Evolutionary conservation across 2,888 invertebrate genomes (phyloP), one percentile per base, ranked within the genome.

Genomic region (Emesis furor): DNA sequence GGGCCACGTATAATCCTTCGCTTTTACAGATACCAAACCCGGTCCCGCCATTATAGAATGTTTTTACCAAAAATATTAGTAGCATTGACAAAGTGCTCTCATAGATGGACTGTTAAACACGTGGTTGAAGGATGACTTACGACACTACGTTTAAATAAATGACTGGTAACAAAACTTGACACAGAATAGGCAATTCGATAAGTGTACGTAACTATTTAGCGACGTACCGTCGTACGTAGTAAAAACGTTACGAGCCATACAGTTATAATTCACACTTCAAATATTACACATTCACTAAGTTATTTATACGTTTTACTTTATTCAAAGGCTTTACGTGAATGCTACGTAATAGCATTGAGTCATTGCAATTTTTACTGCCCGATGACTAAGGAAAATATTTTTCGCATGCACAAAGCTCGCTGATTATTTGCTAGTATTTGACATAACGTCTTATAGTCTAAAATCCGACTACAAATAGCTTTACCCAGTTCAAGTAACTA

Each of bases 141-240:
- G 24, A 24, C 24, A 24, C 24, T 24, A 24, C 24, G 24, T 24
- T 24, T 24, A 24, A 24, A 55, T 51, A 14, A 51, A n/a, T 14
- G 51, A 12, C 51, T 5, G 17, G 30, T 62, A 12, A 62, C 62
- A 62, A 30, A 62, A 62, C 3, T 30, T 24, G 62, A 10, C 24
- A 62, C 12, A 24, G 30, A 30, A 62, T 30, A 8, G 10, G 62
- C 84, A 77, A 85, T 82, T 81, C 81, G 68, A 69, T 82, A 30
- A 55, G 85, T 89, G 73, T 86, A 68, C 79, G 30, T 69, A 81
- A 75, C 74, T 73, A 87, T 78, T 89, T 86, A 85, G 81, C 83
- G 74, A 77, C 76, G 7, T 24, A 62, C 62, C 62, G 5, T 24
- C 30, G 62, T 42, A 42, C 42, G 42, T 59, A 30, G 72, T 84